phyloP scores from a whole-genome alignment of 2,797 vertebrate genomes.

The Sebastes baramenuke region DNA sequence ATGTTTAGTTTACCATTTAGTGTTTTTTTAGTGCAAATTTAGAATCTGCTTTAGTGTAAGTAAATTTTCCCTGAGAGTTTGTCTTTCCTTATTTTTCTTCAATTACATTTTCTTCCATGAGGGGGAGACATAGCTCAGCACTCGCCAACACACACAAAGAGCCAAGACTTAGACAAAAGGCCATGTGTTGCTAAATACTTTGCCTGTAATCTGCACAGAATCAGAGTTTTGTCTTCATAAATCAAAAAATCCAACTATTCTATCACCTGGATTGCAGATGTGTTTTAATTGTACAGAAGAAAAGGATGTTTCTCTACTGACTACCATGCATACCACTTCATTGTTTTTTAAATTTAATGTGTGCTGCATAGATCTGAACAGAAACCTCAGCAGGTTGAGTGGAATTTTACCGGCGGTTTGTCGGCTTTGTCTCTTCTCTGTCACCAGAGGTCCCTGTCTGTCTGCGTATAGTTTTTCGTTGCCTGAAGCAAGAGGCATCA shows the following conservation, averaged over 20 bases:
- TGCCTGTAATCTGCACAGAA: background rate
- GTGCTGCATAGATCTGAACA: background rate
- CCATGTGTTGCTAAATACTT: background rate
- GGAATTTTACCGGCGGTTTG: slow-evolving; percentile 30
- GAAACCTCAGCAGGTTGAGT: slow-evolving; percentile 11
- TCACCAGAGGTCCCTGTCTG: slow-evolving; percentile 64
- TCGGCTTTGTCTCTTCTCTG: slow-evolving; percentile 23
- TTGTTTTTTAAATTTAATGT: background rate
- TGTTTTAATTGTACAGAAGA: background rate
- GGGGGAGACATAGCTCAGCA: slow-evolving; percentile 22
- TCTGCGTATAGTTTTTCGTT: slow-evolving; percentile 15
- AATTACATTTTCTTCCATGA: background rate
- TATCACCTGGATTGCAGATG: background rate
- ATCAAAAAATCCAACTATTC: background rate
- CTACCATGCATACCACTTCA: background rate
- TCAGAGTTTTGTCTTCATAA: background rate
- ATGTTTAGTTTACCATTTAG: background rate
- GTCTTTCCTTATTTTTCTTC: background rate
- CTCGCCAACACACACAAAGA: background rate
- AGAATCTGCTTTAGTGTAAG: background rate
- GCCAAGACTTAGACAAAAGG: background rate
- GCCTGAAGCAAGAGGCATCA: slow-evolving; percentile 5
- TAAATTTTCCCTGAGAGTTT: background rate
- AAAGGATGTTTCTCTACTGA: background rate
- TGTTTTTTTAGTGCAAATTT: background rate